phyloP scores from a whole-genome alignment of 2,113 vertebrate genomes.

The Sphyrna mokarran region DNA sequence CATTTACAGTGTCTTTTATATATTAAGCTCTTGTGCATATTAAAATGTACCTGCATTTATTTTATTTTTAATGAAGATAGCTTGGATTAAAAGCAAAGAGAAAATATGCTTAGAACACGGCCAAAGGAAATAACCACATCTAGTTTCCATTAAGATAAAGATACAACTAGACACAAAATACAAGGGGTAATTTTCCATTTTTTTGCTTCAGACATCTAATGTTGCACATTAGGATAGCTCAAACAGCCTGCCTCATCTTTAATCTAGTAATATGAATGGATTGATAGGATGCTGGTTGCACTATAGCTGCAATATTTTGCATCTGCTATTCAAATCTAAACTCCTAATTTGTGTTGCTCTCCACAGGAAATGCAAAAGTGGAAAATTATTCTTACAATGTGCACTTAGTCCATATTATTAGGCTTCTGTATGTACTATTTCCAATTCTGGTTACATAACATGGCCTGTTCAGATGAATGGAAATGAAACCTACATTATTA shows the following conservation, averaged over 20 bases:
- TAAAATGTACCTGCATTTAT: constrained; percentile 29
- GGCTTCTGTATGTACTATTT: neutral
- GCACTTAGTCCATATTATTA: neutral
- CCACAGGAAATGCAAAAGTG: neutral
- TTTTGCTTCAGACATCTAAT: neutral
- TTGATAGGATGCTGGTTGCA: neutral
- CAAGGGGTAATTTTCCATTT: neutral
- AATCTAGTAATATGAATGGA: neutral
- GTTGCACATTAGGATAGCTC: neutral
- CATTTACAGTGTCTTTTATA: constrained; percentile 12
- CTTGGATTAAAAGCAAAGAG: constrained; percentile 11
- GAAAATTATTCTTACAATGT: neutral
- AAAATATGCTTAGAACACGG: neutral
- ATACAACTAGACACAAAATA: neutral
- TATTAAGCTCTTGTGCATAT: constrained; percentile 27
- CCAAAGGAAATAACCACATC: neutral
- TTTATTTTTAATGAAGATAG: constrained; percentile 6
- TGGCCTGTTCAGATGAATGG: neutral
- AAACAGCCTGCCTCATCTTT: neutral
- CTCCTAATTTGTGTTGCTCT: neutral
- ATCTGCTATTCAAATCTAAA: neutral
- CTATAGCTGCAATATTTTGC: neutral
- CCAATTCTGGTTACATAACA: neutral
- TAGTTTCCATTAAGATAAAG: neutral
- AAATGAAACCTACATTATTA: neutral